Conservation (phyloP, 2,113 vertebrate species). For the Ciconia stormi region DNA sequence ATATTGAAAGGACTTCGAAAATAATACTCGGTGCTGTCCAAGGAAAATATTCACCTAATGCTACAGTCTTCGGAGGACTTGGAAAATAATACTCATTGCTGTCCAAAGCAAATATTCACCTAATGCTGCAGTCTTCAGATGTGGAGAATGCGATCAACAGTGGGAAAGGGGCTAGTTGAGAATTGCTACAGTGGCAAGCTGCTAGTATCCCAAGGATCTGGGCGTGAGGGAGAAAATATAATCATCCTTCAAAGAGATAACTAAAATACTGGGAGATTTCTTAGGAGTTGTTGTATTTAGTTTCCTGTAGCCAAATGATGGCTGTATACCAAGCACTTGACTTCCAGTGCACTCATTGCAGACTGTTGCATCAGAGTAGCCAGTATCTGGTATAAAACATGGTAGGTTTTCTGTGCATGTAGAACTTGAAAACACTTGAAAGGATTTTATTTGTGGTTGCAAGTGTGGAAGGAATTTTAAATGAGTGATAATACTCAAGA, state of each 20-base stretch:
- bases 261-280: background rate
- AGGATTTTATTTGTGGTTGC: background rate
- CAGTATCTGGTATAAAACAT: background rate
- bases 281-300: background rate
- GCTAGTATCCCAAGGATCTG: background rate
- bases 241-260: background rate
- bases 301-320: background rate
- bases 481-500: background rate
- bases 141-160: accelerated
- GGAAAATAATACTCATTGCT: background rate
- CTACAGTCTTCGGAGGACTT: background rate
- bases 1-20: background rate
- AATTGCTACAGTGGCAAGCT: background rate
- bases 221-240: background rate
- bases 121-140: background rate
- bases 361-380: background rate
- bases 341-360: background rate
- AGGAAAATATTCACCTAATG: background rate
- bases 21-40: background rate
- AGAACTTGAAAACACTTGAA: background rate
- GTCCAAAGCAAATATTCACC: background rate
- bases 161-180: background rate
- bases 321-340: background rate
- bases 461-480: constrained; percentile 22
- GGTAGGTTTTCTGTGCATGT: background rate